Percentiles rank a stretch among this genome's conserved stretches.
Conservation (phyloP, 1,140 invertebrate species). For the Carcinoscorpius rotundicauda region DNA sequence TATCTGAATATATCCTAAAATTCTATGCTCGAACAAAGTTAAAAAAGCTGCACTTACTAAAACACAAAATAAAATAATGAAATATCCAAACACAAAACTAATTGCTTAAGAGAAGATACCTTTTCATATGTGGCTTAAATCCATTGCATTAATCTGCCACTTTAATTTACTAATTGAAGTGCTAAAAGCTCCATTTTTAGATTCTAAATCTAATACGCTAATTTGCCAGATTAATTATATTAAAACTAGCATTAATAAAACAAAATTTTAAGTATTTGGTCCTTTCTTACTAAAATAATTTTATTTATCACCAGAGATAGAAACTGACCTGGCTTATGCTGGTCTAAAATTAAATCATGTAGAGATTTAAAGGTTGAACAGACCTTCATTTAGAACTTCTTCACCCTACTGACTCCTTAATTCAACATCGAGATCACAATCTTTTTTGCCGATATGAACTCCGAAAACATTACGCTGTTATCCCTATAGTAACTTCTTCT, state of each 20-base stretch:
- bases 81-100: too few relatives aligned
- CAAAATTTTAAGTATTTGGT: too few relatives aligned
- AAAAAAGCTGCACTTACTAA: conserved; percentile 50
- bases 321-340: conserved; percentile 60
- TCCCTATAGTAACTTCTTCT: conserved; percentile 53
- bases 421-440: conserved; percentile 68
- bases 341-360: conserved; percentile 66
- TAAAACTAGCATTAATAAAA: too few relatives aligned
- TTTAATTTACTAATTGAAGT: too few relatives aligned
- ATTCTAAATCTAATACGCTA: too few relatives aligned
- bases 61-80: conserved; percentile 40
- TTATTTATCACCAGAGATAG: conserved; percentile 45
- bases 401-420: conserved; percentile 49
- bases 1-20: conserved; percentile 52
- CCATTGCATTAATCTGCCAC: too few relatives aligned
- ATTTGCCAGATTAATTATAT: too few relatives aligned
- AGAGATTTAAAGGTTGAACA: conserved; percentile 62
- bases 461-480: conserved; percentile 54
- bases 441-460: conserved; percentile 47
- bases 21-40: conserved; percentile 51
- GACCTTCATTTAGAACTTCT: conserved; percentile 48
- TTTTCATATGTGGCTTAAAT: too few relatives aligned
- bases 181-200: too few relatives aligned
- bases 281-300: too few relatives aligned
- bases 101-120: too few relatives aligned